phyloP scores from a whole-genome alignment of 2,113 vertebrate genomes.

The Hyaena hyaena region DNA sequence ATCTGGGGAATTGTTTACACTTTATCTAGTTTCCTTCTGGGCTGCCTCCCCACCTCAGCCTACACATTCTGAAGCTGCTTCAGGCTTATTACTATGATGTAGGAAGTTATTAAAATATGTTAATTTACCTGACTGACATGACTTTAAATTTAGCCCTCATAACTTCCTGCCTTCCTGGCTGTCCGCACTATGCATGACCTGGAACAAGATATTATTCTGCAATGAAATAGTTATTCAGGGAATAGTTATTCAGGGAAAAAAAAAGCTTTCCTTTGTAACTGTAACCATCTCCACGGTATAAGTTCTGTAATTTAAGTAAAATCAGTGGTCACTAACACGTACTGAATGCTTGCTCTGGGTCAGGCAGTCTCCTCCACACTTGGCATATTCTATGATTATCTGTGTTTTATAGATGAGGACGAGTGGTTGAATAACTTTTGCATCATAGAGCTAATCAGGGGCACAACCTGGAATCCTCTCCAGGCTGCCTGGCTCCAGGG shows the following conservation, averaged over 20 bases:
- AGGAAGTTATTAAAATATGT: slow-evolving; percentile 78
- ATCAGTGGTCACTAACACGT: not conserved
- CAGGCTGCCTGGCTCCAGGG: not conserved
- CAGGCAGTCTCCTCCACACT: not conserved
- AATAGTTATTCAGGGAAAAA: no score
- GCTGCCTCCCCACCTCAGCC: slow-evolving; percentile 36
- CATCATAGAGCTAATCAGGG: not conserved
- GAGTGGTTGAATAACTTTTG: not conserved
- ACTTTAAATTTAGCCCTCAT: slow-evolving; percentile 72
- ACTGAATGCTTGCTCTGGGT: not conserved
- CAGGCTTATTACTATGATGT: slow-evolving; percentile 62
- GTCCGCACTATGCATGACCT: slow-evolving; percentile 20
- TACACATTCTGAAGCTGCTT: slow-evolving; percentile 57
- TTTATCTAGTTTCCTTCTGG: slow-evolving; percentile 49
- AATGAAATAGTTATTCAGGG: not conserved
- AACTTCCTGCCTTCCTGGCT: slow-evolving; percentile 57
- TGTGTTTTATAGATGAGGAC: not conserved
- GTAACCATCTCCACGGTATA: not conserved
- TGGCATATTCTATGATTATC: not conserved
- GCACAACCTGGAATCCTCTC: not conserved
- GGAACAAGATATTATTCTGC: slow-evolving; percentile 51
- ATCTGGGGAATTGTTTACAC: slow-evolving; percentile 71
- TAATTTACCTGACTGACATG: slow-evolving; percentile 69
- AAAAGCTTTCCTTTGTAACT: slow-evolving; percentile 4
- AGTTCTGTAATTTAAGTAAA: slow-evolving; percentile 41